phyloP scores from a whole-genome alignment of 2,797 vertebrate genomes.

The Chiloscyllium punctatum region DNA sequence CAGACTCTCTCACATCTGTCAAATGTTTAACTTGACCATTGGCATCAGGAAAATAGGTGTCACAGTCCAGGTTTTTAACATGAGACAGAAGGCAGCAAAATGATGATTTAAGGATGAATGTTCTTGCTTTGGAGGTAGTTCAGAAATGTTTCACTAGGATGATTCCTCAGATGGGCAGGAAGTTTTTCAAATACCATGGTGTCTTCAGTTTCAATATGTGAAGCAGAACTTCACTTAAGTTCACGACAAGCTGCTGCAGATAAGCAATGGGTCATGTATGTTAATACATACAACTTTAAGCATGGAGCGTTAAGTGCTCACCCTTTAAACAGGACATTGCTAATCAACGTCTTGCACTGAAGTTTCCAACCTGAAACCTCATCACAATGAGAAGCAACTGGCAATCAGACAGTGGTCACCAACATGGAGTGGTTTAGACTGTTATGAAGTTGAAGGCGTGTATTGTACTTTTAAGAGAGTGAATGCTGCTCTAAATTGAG shows the following conservation, averaged over 20 bases:
- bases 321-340: neutral
- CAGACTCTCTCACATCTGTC: too few relatives aligned
- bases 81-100: too few relatives aligned
- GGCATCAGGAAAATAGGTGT: too few relatives aligned
- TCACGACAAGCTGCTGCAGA: neutral
- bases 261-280: neutral
- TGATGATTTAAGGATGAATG: too few relatives aligned
- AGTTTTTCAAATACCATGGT: neutral
- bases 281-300: neutral
- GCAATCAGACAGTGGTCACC: neutral
- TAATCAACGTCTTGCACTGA: neutral
- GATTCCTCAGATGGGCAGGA: neutral
- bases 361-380: neutral
- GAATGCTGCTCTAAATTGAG: too few relatives aligned
- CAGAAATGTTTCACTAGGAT: too few relatives aligned
- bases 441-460: too few relatives aligned
- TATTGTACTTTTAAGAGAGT: too few relatives aligned
- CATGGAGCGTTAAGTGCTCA: neutral
- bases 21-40: too few relatives aligned
- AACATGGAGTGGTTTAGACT: neutral
- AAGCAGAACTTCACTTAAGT: neutral
- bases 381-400: neutral
- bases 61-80: too few relatives aligned
- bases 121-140: too few relatives aligned
- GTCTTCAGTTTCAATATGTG: neutral